A percentile compares a stretch with the other conserved stretches of the same genome.
Conservation (phyloP, 2,888 invertebrate species). For the Ptychoptera contaminata region DNA sequence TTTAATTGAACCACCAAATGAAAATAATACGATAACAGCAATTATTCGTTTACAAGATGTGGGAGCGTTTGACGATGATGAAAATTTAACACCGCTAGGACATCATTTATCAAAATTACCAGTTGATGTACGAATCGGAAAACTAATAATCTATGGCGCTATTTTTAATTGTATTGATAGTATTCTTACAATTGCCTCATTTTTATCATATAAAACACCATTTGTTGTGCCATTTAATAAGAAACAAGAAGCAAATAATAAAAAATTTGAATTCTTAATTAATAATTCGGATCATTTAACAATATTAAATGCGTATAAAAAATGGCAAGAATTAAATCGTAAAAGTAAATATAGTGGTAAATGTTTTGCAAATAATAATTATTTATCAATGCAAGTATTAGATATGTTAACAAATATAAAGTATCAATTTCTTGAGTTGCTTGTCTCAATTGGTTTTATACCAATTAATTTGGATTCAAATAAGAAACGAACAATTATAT, state of each 20-base stretch:
- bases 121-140: conserved; percentile 82
- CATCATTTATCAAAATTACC: conserved; percentile 77
- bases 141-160: conserved; percentile 79
- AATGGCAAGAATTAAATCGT: conserved; percentile 59
- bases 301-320: conserved; percentile 71
- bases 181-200: conserved; percentile 77
- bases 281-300: conserved; percentile 83
- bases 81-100: conserved; percentile 68
- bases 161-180: conserved; percentile 86
- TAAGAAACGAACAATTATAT: conserved; percentile 30
- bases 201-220: conserved; percentile 63
- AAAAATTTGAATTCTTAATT: conserved; percentile 57
- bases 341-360: conserved; percentile 54
- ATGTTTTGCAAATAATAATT: conserved; percentile 70
- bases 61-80: conserved; percentile 60
- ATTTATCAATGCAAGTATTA: conserved; percentile 64
- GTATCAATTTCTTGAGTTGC: conserved; percentile 56
- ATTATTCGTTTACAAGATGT: conserved; percentile 55
- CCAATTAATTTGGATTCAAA: conserved; percentile 45
- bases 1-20: conserved; percentile 57
- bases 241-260: conserved; percentile 49
- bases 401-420: conserved; percentile 78
- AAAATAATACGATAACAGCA: conserved; percentile 50
- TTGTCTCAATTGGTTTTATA: conserved; percentile 66
- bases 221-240: conserved; percentile 62